Conservation (phyloP, 2,888 invertebrate species). For the Scrobipalpa costella region DNA sequence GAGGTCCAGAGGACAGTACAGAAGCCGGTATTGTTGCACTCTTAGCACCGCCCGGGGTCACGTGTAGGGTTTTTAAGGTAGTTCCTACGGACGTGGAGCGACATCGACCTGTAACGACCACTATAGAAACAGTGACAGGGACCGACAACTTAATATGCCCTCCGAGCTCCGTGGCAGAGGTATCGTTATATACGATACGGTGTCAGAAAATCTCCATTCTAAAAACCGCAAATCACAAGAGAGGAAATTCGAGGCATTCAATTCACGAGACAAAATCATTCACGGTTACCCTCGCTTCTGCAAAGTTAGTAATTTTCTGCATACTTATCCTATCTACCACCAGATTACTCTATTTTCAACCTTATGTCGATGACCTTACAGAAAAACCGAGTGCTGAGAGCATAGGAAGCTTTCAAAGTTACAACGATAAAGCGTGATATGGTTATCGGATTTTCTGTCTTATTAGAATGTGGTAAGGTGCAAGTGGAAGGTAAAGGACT, state of each 20-base stretch:
- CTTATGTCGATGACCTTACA: constrained; percentile 26
- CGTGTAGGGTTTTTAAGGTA: too few relatives aligned
- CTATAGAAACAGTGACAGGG: too few relatives aligned
- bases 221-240: constrained; percentile 20
- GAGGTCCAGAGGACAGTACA: too few relatives aligned
- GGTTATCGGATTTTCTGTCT: not conserved
- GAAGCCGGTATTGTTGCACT: too few relatives aligned
- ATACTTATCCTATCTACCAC: constrained; percentile 30
- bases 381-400: not conserved
- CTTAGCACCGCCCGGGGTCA: too few relatives aligned
- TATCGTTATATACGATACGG: too few relatives aligned
- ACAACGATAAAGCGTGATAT: not conserved
- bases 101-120: too few relatives aligned
- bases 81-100: too few relatives aligned
- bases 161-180: too few relatives aligned
- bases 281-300: constrained; percentile 40
- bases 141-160: too few relatives aligned
- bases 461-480: constrained; percentile 24
- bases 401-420: not conserved
- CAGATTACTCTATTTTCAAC: constrained; percentile 31
- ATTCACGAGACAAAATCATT: constrained; percentile 42
- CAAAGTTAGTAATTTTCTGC: constrained; percentile 44
- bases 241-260: constrained; percentile 20
- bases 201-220: not conserved
- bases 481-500: constrained; percentile 26